Evolutionary conservation across 1,140 invertebrate genomes (phyloP).

Genomic region (Microplitis mediator): DNA sequence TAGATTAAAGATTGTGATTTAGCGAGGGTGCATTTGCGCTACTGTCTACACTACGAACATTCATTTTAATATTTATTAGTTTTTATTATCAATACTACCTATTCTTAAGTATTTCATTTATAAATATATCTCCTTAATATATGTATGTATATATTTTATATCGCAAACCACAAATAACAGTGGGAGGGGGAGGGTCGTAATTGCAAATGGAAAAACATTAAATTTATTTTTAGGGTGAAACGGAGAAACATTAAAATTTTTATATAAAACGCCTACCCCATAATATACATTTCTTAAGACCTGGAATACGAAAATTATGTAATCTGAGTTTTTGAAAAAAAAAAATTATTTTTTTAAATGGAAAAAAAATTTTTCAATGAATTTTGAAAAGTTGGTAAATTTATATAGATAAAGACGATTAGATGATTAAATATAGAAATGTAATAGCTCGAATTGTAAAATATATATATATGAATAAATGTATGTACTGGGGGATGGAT

Average conservation of each 20-base stretch:
- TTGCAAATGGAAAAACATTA: constrained; percentile 26
- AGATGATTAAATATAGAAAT: neutral
- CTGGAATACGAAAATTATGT: constrained; percentile 54
- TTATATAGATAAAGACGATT: too few species aligned
- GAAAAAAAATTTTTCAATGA: too few species aligned
- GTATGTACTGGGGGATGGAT: neutral
- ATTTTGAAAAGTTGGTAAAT: too few species aligned
- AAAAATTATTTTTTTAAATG: too few species aligned
- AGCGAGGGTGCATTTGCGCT: constrained; percentile 48
- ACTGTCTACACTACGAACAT: constrained; percentile 47
- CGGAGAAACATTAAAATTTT: constrained; percentile 17
- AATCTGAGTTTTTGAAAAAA: constrained; percentile 33
- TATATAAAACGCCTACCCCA: constrained; percentile 46
- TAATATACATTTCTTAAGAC: constrained; percentile 55
- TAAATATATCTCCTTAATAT: too few species aligned
- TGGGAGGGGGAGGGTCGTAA: too few species aligned
- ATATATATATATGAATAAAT: constrained; percentile 15
- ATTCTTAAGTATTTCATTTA: neutral
- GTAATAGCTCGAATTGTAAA: neutral
- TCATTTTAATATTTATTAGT: constrained; percentile 35
- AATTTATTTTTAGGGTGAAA: neutral
- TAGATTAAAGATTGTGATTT: constrained; percentile 41
- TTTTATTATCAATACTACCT: too few species aligned
- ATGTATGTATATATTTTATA: too few species aligned
- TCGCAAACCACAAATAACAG: too few species aligned